Base-by-base conservation (phyloP, 2,113 vertebrate genomes). In the Leptocoma aspasia region DNA sequence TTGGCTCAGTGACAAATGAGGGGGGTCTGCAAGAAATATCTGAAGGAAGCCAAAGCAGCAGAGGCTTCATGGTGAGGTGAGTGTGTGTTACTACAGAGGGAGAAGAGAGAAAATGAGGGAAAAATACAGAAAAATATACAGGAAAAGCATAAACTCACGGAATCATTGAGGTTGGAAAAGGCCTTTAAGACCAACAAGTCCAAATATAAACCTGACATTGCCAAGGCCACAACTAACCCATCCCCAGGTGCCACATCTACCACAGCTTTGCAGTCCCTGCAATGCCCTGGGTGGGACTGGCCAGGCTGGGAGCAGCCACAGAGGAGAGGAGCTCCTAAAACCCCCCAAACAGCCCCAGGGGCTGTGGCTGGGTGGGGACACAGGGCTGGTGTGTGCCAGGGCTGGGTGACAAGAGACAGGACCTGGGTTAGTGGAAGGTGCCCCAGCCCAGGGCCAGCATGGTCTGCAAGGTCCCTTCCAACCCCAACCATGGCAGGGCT, bases 71-170 rank as follows among this genome's bases (percentile, higher is more conserved):
- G 8, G 60, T 35, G 71, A 52, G 78, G 64, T 30, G 54, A 54
- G 64, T 2, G 42, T 27, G 28, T 37, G 49, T n/a, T 83, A 45
- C 33, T 86, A n/a, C 41, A 75, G 42, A 37, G 53, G 42, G 60
- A 41, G 7, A 57, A 78, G 82, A 37, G 47, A 69, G 66, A 57
- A 75, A 79, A 64, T 13, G 35, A 82, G 56, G 35, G 18, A 1
- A 26, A 63, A 73, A 77, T 5, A 12, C 21, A 39, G 39, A 27
- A 70, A 81, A 66, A 87, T 9, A 15, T 0, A 19, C 37, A 31
- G 57, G 41, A n/a, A 70, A 59, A 65, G 30, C 39, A 41, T 0
- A 6, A 24, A 44, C 5, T 39, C 3, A 5, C 0, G 0, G 41
- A 82, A 52, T 23, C 7, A 5, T 1, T 70, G 10, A 35, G 37